These are phyloP conservation scores for Timema cristinae DNA, from an alignment of 2,888 invertebrate species.

Conservation along the genomic window DNA sequence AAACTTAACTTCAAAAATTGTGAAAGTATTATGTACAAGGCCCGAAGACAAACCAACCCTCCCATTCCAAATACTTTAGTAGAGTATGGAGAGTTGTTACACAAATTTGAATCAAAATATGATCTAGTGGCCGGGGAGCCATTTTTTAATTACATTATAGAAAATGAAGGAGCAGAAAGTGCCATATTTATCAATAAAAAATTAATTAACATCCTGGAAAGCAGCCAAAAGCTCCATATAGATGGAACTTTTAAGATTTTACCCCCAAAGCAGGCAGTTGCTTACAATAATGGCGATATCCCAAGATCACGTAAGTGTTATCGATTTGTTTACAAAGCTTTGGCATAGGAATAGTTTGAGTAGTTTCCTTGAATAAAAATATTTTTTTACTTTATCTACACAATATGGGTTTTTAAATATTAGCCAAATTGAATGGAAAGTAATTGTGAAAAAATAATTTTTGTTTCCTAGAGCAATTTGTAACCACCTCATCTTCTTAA, in stretches of 20 bases:
- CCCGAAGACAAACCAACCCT: neutral
- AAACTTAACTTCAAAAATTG: neutral
- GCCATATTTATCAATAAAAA: neutral
- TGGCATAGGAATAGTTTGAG: too few species aligned
- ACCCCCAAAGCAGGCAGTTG: slow-evolving; percentile 4
- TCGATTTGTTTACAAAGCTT: too few species aligned
- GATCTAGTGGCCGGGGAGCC: neutral
- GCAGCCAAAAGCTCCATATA: neutral
- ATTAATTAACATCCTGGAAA: neutral
- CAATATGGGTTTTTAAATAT: too few species aligned
- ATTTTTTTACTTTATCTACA: too few species aligned
- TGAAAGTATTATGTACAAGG: neutral
- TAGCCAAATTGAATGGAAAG: too few species aligned
- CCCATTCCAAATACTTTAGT: neutral
- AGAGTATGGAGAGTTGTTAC: neutral
- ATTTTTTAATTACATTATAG: neutral
- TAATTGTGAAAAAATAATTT: too few species aligned
- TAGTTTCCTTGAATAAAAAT: too few species aligned
- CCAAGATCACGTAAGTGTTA: neutral
- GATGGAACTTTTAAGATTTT: slow-evolving; percentile 2
- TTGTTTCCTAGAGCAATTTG: too few species aligned
- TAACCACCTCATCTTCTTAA: too few species aligned
- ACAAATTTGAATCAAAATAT: slow-evolving; percentile 4
- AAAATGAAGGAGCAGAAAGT: neutral
- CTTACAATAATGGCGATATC: slow-evolving; percentile 8